Base-by-base conservation (phyloP, 1,140 invertebrate genomes). In the Atta colombica region DNA sequence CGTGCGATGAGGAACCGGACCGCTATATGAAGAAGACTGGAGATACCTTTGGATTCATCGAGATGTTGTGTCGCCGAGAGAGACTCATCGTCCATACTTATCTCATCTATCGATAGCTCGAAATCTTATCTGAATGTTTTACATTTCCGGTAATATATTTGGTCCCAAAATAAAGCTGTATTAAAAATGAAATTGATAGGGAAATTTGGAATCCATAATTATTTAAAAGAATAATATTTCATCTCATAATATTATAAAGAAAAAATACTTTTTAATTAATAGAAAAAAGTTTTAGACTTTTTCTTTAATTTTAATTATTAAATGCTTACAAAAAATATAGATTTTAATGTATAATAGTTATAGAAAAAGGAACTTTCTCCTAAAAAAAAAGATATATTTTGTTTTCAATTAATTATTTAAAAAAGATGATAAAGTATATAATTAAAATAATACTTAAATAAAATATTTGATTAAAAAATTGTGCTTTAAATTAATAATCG, bases 71-170 rank as follows among this genome's bases (percentile, higher is more conserved):
- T 89, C 85, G 65, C 87, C 77, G 21, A 69, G 31, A 31, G 25
- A 66, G 49, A 71, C 55, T 89, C 82, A 89, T 89, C 87, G 0
- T 75, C 77, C 86, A 90, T 91, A 60, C 88, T 93, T 93, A 90
- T 91, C 91, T 92, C 58, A 77, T 90, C 87, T 77, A 93, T 89
- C 92, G 88, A 90, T 90, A 90, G 89, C 85, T 88, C 65, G 78
- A 51, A 53, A 58, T 86, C 51, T 53, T 85, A 75, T 81, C 74
- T 71, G 12, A 35, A 35, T 49, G 60, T 49, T 82, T 77, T 77
- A 82, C 53, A 74, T 80, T 89, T 61, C 49, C 45, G 60, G 18
- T 31, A 3, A 39, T 39, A 28, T 0, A 18, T 21, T 63, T 12
- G 39, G 39, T 1, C 16, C 1, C 31, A 7, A 61, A 75, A 63